Percentiles rank a stretch among this genome's conserved stretches.
These are phyloP conservation scores for Oreotrochilus melanogaster DNA, from an alignment of 2,113 vertebrate species.

Conservation along the genomic window DNA sequence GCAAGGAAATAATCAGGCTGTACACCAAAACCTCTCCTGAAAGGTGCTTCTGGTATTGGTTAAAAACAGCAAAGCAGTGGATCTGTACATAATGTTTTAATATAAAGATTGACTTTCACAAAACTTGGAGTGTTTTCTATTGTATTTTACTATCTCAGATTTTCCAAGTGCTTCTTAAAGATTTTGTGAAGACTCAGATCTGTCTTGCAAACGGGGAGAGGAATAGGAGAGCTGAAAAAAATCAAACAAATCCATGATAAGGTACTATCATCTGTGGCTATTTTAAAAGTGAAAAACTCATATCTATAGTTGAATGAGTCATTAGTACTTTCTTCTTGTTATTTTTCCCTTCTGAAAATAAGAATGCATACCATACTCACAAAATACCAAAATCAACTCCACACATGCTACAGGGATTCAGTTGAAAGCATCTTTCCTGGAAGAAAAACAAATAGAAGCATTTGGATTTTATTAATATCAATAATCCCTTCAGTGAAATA, in stretches of 20 bases:
- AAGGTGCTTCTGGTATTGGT: neutral
- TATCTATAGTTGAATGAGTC: neutral
- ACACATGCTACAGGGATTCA: neutral
- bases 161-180: neutral
- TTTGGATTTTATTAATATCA: neutral
- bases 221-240: neutral
- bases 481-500: neutral
- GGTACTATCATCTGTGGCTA: neutral
- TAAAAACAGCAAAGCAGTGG: neutral
- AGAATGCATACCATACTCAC: neutral
- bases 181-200: neutral
- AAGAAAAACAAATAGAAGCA: slow-evolving; percentile 1
- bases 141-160: neutral
- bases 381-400: slow-evolving; percentile 1
- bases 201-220: neutral
- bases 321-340: neutral
- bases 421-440: neutral
- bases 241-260: rapidly evolving
- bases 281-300: neutral
- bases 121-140: neutral
- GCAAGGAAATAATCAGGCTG: neutral
- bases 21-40: neutral
- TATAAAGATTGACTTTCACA: neutral
- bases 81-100: neutral
- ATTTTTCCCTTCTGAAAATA: neutral